Evolutionary conservation across 2,797 vertebrate species (phyloP), one percentile per base, ranked within the genome.

Genomic region (Urophycis tenuis): DNA sequence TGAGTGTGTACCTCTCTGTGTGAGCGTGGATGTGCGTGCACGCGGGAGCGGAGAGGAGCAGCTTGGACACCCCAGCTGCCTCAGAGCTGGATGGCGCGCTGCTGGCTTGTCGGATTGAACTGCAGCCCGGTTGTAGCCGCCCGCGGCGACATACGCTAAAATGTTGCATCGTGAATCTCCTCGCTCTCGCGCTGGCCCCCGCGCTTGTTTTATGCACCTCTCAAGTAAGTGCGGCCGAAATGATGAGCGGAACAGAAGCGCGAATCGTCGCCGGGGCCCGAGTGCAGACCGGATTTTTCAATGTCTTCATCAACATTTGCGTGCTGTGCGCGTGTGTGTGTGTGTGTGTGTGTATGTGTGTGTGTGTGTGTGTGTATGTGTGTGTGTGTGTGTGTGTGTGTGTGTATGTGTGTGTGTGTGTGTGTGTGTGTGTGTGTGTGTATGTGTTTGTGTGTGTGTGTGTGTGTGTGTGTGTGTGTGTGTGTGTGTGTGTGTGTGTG

Each of bases 41-140:
- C 19, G 41, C 19, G 41, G 3, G 41, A 3, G 41, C 6, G 15
- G 60, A 12, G 60, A 67, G n/a, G 53, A 67, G 60, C 60, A 67
- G 60, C 60, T 67, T n/a, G n/a, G 25, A 29, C 4, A 8, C 25
- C 25, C 60, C 60, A 67, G 60, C 29, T 67, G 60, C 60, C 60
- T 67, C 60, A 29, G 60, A 67, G 60, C 25, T 67, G n/a, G n/a
- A 29, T 1, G 12, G 60, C 29, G 60, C 29, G 60, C n/a, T 29
- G 60, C 60, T 67, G 60, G 60, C 60, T 67, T 67, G 60, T 67
- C 3, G 60, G 60, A 67, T 67, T 67, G 60, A 67, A 67, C 60
- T 12, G n/a, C 60, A 67, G 60, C 25, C 60, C 29, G 9, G 25
- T 8, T 1, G 60, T 5, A 17, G n/a, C 9, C 60, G 25, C 60